Conservation (phyloP, 2,888 invertebrate species). For the Stenodera caucasica region DNA sequence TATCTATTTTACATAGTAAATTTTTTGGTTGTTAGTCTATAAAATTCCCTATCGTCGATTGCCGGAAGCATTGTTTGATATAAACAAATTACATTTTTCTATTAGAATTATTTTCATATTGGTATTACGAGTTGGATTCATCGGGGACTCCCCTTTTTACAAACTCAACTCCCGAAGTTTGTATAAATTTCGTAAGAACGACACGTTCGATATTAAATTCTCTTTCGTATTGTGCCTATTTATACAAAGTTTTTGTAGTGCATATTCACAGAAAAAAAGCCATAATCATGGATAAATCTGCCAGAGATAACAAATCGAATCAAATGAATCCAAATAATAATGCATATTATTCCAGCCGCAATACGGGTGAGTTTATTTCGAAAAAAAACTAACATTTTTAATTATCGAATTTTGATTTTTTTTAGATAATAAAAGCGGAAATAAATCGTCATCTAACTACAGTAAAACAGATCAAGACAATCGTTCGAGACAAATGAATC, state of each 20-base stretch:
- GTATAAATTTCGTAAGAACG: background rate
- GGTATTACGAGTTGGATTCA: too few relatives aligned
- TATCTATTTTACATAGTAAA: too few relatives aligned
- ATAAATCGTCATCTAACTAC: background rate
- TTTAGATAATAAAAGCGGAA: background rate
- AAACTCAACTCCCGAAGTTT: background rate
- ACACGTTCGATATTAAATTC: background rate
- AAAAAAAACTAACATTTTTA: background rate
- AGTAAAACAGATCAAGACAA: constrained; percentile 30
- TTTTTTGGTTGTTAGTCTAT: too few relatives aligned
- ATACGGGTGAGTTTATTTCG: background rate
- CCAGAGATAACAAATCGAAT: constrained; percentile 20
- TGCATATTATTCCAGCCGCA: constrained; percentile 16
- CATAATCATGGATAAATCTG: constrained; percentile 22
- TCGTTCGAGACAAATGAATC: constrained; percentile 33
- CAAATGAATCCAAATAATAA: constrained; percentile 25
- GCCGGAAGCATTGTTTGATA: background rate
- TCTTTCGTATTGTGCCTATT: background rate
- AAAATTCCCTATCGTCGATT: too few relatives aligned
- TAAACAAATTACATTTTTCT: too few relatives aligned
- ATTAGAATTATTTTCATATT: too few relatives aligned
- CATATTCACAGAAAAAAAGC: background rate
- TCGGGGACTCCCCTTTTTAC: constrained; percentile 9
- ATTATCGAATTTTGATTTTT: constrained; percentile 6
- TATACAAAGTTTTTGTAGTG: background rate